phyloP scores from a whole-genome alignment of 2,888 invertebrate species.

The Rhopalosiphum nymphaeae region DNA sequence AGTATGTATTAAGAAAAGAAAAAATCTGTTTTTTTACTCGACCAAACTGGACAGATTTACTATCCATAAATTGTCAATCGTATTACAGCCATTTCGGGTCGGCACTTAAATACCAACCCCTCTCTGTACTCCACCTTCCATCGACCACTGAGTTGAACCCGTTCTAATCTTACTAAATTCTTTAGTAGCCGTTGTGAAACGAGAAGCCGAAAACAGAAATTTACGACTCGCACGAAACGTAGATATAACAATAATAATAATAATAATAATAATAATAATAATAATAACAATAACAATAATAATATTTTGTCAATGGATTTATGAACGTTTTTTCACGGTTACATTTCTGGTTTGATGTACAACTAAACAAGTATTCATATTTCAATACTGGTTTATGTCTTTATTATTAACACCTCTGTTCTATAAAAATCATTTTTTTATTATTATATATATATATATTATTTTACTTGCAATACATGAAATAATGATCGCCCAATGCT shows the following conservation, averaged over 20 bases:
- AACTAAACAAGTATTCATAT: slow-evolving; percentile 39
- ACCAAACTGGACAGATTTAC: slow-evolving; percentile 61
- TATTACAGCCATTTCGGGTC: slow-evolving; percentile 49
- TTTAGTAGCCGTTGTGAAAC: slow-evolving; percentile 27
- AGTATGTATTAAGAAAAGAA: slow-evolving; percentile 31
- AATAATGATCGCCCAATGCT: not conserved
- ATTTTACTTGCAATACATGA: not conserved
- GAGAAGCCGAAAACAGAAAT: slow-evolving; percentile 41
- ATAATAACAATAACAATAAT: slow-evolving; percentile 40
- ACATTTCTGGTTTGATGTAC: slow-evolving; percentile 32
- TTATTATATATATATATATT: not conserved
- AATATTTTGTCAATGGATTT: slow-evolving; percentile 49
- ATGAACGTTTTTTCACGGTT: slow-evolving; percentile 25
- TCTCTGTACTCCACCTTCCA: not conserved
- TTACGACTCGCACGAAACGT: slow-evolving; percentile 27
- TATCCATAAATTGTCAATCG: slow-evolving; percentile 62
- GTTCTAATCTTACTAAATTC: slow-evolving; percentile 52
- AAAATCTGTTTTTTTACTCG: slow-evolving; percentile 22
- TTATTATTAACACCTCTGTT: slow-evolving; percentile 18
- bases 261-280: slow-evolving; percentile 39
- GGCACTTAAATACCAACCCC: slow-evolving; percentile 32
- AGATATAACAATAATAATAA: slow-evolving; percentile 48
- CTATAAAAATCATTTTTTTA: no score
- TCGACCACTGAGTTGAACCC: slow-evolving; percentile 25
- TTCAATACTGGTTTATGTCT: slow-evolving; percentile 53